Percentiles rank a stretch among this genome's conserved stretches.
These are phyloP conservation scores for Aethes cnicana DNA, from an alignment of 2,888 invertebrate genomes.

Conservation along the genomic window DNA sequence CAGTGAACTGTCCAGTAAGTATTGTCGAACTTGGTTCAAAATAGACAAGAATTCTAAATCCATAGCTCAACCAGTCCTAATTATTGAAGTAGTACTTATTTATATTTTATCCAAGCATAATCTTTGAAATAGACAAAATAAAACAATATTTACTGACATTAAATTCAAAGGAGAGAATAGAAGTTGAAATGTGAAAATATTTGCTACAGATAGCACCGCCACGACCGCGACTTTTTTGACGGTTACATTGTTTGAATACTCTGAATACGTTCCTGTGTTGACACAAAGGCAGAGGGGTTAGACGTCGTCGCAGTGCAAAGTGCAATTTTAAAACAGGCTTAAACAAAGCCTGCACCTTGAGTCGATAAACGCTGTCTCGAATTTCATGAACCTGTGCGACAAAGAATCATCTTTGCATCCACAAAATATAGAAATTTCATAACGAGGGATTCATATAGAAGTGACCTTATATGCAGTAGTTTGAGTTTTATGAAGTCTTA, in stretches of 20 bases:
- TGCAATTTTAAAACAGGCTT: conserved; percentile 77
- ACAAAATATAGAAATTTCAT: conserved; percentile 46
- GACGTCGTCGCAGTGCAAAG: conserved; percentile 73
- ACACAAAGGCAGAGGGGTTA: conserved; percentile 66
- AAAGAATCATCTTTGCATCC: conserved; percentile 53
- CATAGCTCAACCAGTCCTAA: too few species aligned
- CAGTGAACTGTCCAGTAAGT: conserved; percentile 4
- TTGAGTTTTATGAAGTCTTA: too few species aligned
- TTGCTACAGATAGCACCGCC: conserved; percentile 43
- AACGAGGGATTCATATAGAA: conserved; percentile 37
- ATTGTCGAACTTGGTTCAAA: too few species aligned
- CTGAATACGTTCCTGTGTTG: conserved; percentile 69
- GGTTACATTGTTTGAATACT: conserved; percentile 76
- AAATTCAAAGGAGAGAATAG: conserved; percentile 24
- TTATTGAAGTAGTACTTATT: too few species aligned
- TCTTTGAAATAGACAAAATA: too few species aligned
- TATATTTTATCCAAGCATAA: too few species aligned
- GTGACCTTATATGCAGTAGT: too few species aligned
- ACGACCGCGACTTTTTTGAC: conserved; percentile 69
- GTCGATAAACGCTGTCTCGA: conserved; percentile 72
- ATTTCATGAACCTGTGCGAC: conserved; percentile 69
- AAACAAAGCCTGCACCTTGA: conserved; percentile 76
- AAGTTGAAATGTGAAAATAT: conserved; percentile 32
- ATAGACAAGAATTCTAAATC: too few species aligned
- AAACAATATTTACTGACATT: too few species aligned